A percentile compares a stretch with the other conserved stretches of the same genome.
Conservation (phyloP, 1,140 invertebrate genomes). For the Arctopsyche grandis region DNA sequence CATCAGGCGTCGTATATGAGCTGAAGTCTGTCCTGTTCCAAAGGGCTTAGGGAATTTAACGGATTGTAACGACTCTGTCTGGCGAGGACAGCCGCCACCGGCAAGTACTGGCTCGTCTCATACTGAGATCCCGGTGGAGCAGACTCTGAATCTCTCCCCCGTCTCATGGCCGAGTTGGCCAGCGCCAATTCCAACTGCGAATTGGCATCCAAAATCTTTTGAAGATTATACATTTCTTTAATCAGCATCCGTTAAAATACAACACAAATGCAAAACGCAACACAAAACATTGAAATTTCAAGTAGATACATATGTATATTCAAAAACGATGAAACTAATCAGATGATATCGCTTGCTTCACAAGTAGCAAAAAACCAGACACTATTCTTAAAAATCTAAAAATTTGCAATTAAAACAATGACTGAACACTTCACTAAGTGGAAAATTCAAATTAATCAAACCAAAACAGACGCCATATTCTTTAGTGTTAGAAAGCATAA, state of each 20-base stretch:
- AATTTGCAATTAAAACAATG: no score
- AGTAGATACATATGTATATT: neutral
- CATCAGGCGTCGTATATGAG: conserved; percentile 51
- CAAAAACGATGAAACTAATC: no score
- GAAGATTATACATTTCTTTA: neutral
- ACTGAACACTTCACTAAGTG: no score
- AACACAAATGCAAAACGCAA: neutral
- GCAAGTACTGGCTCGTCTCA: conserved; percentile 15
- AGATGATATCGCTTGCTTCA: no score
- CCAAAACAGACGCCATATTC: no score
- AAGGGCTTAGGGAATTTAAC: neutral
- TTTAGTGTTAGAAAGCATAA: no score
- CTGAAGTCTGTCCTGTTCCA: conserved; percentile 43
- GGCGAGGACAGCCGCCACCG: conserved; percentile 25
- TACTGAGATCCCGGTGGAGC: neutral
- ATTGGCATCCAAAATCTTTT: conserved; percentile 9
- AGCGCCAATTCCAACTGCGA: conserved; percentile 49
- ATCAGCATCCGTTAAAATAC: neutral
- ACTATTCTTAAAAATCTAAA: no score
- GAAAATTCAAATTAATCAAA: no score
- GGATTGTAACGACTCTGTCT: conserved; percentile 1
- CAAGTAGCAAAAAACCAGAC: no score
- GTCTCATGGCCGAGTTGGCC: conserved; percentile 39
- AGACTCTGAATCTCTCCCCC: conserved; percentile 3
- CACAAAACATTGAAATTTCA: neutral